Evolutionary conservation across 2,113 vertebrate genomes (phyloP).

Genomic region (Callospermophilus lateralis): DNA sequence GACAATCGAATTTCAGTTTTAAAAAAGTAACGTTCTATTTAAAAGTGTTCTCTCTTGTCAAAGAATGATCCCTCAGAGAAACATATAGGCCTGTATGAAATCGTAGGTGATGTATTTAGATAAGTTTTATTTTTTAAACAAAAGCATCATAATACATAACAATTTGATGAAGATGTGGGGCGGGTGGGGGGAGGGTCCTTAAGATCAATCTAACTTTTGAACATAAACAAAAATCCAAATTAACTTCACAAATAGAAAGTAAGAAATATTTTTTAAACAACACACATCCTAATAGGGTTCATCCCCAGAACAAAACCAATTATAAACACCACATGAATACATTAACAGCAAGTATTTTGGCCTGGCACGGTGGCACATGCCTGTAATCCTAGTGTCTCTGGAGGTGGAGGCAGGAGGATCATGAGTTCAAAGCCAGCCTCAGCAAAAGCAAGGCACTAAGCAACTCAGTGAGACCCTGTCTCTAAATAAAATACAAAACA

Average conservation of each 20-base stretch:
- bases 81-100: background rate
- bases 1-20: background rate
- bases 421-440: no score
- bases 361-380: no score
- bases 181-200: background rate
- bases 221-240: slow-evolving; percentile 63
- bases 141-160: background rate
- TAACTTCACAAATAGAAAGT: slow-evolving; percentile 50
- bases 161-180: slow-evolving; percentile 37
- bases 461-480: no score
- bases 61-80: slow-evolving; percentile 47
- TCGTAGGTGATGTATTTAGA: slow-evolving; percentile 4
- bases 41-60: slow-evolving; percentile 10
- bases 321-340: slow-evolving; percentile 45
- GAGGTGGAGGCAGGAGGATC: no score
- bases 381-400: no score
- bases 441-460: no score
- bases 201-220: slow-evolving; percentile 44
- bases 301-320: background rate
- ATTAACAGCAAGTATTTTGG: slow-evolving; percentile 49
- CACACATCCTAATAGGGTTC: background rate
- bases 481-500: no score
- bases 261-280: slow-evolving; percentile 51
- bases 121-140: slow-evolving; percentile 41
- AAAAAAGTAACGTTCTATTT: background rate